Evolutionary conservation across 2,888 invertebrate species (phyloP), one percentile per base, ranked within the genome.

Genomic region (Polydesmus complanatus): DNA sequence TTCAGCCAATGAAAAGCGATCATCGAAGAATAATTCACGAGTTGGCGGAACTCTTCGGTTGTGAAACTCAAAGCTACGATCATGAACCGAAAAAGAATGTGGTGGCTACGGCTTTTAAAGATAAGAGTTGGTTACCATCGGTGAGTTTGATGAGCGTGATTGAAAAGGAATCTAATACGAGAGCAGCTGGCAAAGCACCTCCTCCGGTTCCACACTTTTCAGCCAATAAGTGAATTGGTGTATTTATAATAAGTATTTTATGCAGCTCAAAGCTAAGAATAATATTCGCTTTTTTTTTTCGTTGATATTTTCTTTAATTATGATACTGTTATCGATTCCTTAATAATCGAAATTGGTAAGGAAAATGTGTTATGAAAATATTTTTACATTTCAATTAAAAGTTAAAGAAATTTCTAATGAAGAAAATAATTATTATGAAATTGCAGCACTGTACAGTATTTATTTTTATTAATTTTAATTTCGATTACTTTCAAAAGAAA

Each of bases 51-150:
- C 89, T 89, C 75, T 97, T 96, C 77, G 94, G 94, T 50, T 88
- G 93, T 68, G 87, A 91, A 70, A 89, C 93, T 65, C 86, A 88
- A 62, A 92, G 94, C 23, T 95, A 94, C 73, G 97, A 97, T 76
- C 84, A 85, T 22, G 95, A 95, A 71, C 96, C 96, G 0, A 93
- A 95, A 73, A 80, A 94, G 64, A 96, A 95, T 76, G 88, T 96
- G 19, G 88, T 93, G n/a, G 90, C 89, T 25, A 92, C 90, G 19
- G 92, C 93, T 56, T 81, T 81, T 62, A 84, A 74, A 63, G 71
- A 70, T 27, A 71, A 88, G 83, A 89, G 90, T 64, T 93, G 90
- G 90, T 75, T 92, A 68, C 94, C 94, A 0, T 85, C 87, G 65
- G 84, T 88, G 73, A 88, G 88, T 71, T 78, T 94, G 66, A 75